Conservation (phyloP, 2,888 invertebrate species). For the Eilema depressum region DNA sequence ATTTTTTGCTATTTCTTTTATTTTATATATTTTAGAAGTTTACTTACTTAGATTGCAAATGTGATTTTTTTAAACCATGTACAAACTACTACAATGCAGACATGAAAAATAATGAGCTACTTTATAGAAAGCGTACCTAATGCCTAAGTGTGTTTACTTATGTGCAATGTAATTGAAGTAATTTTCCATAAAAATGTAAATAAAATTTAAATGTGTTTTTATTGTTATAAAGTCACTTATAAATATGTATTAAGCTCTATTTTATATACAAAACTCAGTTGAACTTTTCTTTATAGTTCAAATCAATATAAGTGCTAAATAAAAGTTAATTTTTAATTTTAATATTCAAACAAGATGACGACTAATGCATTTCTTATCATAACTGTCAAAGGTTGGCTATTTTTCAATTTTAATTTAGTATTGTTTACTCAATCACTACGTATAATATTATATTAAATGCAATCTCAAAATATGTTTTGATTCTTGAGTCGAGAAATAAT, state of each 20-base stretch:
- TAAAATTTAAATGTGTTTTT: too few relatives aligned
- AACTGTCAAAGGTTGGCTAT: not conserved
- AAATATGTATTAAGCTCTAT: not conserved
- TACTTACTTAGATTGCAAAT: not conserved
- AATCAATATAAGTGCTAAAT: not conserved
- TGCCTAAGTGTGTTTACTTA: too few relatives aligned
- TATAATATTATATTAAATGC: not conserved
- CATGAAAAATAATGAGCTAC: too few relatives aligned
- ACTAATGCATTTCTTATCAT: not conserved
- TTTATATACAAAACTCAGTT: not conserved
- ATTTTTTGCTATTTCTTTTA: not conserved
- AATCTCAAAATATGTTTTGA: not conserved
- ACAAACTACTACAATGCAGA: too few relatives aligned
- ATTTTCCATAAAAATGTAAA: too few relatives aligned
- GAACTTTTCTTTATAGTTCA: not conserved
- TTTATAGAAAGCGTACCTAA: too few relatives aligned
- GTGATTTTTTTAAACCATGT: too few relatives aligned
- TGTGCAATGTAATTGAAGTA: too few relatives aligned
- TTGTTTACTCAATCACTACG: not conserved
- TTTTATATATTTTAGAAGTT: not conserved
- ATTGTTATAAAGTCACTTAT: too few relatives aligned
- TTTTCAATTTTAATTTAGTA: not conserved
- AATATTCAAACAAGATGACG: not conserved
- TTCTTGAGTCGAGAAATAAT: not conserved
- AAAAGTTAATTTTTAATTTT: not conserved